Percentiles rank a stretch among this genome's conserved stretches.
Evolutionary conservation across 2,888 invertebrate species (phyloP).

Genomic region (Pachliopta kotzebuea): DNA sequence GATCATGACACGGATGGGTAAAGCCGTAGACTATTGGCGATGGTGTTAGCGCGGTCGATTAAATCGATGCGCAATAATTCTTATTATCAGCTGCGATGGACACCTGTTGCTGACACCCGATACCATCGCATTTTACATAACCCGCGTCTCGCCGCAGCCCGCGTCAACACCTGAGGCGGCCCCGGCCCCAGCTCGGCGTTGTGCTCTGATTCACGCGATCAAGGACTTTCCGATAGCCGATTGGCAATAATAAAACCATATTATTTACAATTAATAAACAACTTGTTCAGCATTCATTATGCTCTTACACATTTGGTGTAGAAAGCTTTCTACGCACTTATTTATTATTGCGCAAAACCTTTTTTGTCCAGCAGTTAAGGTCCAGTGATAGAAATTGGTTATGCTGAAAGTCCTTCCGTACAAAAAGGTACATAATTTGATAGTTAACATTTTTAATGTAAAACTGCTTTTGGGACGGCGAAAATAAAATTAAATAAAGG

Average conservation of each 20-base stretch:
- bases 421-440: too few relatives aligned
- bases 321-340: too few relatives aligned
- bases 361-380: too few relatives aligned
- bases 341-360: too few relatives aligned
- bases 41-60: slow-evolving; percentile 21
- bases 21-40: background rate
- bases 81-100: slow-evolving; percentile 38
- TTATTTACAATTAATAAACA: background rate
- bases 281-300: background rate
- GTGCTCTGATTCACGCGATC: slow-evolving; percentile 19
- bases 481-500: too few relatives aligned
- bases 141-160: slow-evolving; percentile 34
- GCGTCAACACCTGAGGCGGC: slow-evolving; percentile 37
- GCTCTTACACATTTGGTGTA: too few relatives aligned
- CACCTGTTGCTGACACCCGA: slow-evolving; percentile 44
- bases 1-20: slow-evolving; percentile 7
- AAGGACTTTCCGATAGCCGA: slow-evolving; percentile 16
- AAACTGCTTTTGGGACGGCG: too few relatives aligned
- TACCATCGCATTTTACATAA: slow-evolving; percentile 40
- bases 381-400: too few relatives aligned
- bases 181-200: slow-evolving; percentile 7
- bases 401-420: too few relatives aligned
- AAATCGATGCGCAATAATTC: slow-evolving; percentile 39
- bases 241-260: slow-evolving; percentile 7
- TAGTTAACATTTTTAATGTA: too few relatives aligned